Evolutionary conservation across 2,888 invertebrate species (phyloP).

Genomic region (Catocala fraxini): DNA sequence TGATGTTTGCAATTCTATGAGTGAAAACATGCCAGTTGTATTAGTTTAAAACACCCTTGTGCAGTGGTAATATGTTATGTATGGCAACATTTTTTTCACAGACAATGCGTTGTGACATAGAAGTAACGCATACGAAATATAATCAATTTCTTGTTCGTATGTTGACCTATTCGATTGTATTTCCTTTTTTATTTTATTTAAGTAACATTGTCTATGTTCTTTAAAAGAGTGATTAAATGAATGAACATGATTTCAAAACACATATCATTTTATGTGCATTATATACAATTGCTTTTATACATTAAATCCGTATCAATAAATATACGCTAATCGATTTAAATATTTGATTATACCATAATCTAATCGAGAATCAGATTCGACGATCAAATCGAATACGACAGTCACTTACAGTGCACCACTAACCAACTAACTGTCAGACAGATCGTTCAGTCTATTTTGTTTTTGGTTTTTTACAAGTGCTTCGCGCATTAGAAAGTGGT

Average conservation of each 20-base stretch:
- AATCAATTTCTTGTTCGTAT: constrained; percentile 6
- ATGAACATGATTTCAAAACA: no score
- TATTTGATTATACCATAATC: not conserved
- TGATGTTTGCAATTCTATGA: no score
- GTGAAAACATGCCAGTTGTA: not conserved
- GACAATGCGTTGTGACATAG: constrained; percentile 43
- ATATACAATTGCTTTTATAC: no score
- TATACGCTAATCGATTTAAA: not conserved
- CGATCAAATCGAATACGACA: no score
- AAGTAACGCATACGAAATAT: not conserved
- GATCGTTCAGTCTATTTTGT: constrained; percentile 51
- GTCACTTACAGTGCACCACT: constrained; percentile 29
- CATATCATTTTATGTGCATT: no score
- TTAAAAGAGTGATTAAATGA: no score
- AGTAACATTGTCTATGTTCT: no score
- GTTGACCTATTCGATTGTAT: not conserved
- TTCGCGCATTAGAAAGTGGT: constrained; percentile 72
- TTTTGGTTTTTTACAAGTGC: constrained; percentile 68
- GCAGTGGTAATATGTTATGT: constrained; percentile 4
- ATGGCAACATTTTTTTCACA: constrained; percentile 46
- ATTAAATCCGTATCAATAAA: no score
- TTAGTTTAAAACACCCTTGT: not conserved
- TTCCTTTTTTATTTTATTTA: no score
- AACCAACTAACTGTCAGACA: constrained; percentile 38
- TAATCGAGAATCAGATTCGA: not conserved